These are phyloP conservation scores for Himalopsyche phryganea DNA, from an alignment of 1,140 invertebrate genomes.

Conservation along the genomic window DNA sequence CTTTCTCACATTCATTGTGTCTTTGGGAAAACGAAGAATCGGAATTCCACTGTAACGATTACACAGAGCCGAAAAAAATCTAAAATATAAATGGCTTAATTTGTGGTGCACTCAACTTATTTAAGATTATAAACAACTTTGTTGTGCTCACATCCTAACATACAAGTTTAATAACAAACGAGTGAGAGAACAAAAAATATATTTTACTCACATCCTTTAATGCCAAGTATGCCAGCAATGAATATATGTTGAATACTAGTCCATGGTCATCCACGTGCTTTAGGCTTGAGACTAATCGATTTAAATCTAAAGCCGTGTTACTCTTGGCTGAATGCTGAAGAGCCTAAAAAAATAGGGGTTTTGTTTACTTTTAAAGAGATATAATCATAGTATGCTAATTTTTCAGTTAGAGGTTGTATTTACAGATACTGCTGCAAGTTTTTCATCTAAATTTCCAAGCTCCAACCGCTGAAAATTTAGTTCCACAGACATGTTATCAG, in stretches of 20 bases:
- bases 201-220: constrained; percentile 7
- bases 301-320: background rate
- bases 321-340: background rate
- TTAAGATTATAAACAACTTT: background rate
- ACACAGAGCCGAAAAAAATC: background rate
- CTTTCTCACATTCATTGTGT: no score
- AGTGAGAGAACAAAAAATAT: no score
- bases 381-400: background rate
- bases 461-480: background rate
- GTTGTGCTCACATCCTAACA: background rate
- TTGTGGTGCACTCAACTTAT: background rate
- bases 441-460: constrained; percentile 5
- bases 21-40: no score
- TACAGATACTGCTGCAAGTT: constrained; percentile 1
- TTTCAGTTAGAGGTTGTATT: background rate
- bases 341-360: constrained; percentile 4
- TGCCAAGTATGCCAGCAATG: constrained; percentile 5
- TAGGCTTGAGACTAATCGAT: constrained; percentile 4
- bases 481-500: background rate
- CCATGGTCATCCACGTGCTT: background rate
- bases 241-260: background rate
- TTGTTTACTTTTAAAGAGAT: background rate
- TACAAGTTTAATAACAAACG: no score
- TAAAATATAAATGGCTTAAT: background rate
- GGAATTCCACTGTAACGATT: no score